Evolutionary conservation across 2,888 invertebrate genomes (phyloP).

Genomic region (Synergus japonicus): DNA sequence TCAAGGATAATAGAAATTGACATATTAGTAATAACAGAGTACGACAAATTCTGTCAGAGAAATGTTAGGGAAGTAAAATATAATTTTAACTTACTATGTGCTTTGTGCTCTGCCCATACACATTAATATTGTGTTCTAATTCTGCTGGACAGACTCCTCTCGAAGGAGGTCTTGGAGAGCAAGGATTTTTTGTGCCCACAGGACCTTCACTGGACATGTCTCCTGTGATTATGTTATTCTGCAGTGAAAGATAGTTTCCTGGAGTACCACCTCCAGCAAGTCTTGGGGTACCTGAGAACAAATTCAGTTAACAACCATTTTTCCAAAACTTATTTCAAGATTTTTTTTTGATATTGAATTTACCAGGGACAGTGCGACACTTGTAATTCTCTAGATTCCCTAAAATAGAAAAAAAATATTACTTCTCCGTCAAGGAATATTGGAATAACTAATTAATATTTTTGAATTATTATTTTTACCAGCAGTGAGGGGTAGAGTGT

Average conservation of each 20-base stretch:
- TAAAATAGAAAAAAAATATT: background rate
- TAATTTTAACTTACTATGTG: constrained; percentile 70
- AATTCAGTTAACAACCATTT: background rate
- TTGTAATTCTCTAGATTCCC: background rate
- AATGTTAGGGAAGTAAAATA: background rate
- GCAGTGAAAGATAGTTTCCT: background rate
- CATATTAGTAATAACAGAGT: too few species aligned
- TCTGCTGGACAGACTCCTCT: constrained; percentile 76
- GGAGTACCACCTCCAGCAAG: constrained; percentile 54
- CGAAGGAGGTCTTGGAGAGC: constrained; percentile 46
- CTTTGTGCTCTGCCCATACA: constrained; percentile 77
- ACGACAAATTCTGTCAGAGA: background rate
- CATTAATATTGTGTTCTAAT: constrained; percentile 74
- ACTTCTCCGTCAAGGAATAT: background rate
- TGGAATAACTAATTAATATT: background rate
- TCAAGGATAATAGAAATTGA: too few species aligned
- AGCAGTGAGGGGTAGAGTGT: constrained; percentile 49
- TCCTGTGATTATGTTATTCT: constrained; percentile 41
- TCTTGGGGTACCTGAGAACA: constrained; percentile 57
- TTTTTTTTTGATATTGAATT: background rate
- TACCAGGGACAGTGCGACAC: background rate
- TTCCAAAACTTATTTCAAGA: background rate
- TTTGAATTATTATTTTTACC: constrained; percentile 42
- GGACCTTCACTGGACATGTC: constrained; percentile 65
- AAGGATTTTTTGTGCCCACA: constrained; percentile 50